Base-by-base conservation (phyloP, 2,888 invertebrate species). In the Ditylenchus weischeri region DNA sequence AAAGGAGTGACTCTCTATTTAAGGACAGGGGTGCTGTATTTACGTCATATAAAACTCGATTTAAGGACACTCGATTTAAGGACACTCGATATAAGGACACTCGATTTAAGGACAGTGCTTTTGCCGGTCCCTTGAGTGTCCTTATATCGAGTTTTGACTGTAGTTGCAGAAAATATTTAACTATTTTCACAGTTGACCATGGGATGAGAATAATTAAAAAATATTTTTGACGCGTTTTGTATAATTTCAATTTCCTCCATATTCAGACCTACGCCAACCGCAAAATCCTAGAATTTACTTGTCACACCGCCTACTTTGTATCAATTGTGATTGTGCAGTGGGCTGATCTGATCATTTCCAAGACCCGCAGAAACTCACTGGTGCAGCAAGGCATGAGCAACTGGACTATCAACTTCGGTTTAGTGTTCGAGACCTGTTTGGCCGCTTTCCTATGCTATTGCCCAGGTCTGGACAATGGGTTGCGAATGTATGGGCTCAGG, bases 401-500 rank as follows among this genome's bases (percentile, higher is more conserved):
- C 87, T 92, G 92, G 92, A 92, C 92, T 75, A 88, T 94, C 83
- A 94, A 93, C 88, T 93, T 93, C 84, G 93, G 93, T 81, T 86
- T 94, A 75, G 86, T 93, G 71, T 94, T 94, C 85, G 93, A 94
- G 87, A 94, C 93, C 73, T 90, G 90, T 69, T 88, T 94, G 80
- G 93, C 93, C 81, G 91, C 91, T 78, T 91, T 93, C 89, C 88
- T 94, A 75, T 93, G 92, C 74, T 94, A 94, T 88, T 91, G 91
- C 75, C 94, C 93, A 74, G 93, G 93, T 83, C 92, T 93, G 91
- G 93, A 93, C 87, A 92, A 92, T 87, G 93, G 93, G 85, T 89
- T 94, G 83, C 89, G 93, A 86, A 93, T 93, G 93, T 93, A 91
- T 88, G 93, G 93, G 83, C 90, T 93, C 11, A 68, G 74, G 73